These are phyloP conservation scores for Bombus superbus DNA, from an alignment of 1,140 invertebrate species.

Conservation along the genomic window DNA sequence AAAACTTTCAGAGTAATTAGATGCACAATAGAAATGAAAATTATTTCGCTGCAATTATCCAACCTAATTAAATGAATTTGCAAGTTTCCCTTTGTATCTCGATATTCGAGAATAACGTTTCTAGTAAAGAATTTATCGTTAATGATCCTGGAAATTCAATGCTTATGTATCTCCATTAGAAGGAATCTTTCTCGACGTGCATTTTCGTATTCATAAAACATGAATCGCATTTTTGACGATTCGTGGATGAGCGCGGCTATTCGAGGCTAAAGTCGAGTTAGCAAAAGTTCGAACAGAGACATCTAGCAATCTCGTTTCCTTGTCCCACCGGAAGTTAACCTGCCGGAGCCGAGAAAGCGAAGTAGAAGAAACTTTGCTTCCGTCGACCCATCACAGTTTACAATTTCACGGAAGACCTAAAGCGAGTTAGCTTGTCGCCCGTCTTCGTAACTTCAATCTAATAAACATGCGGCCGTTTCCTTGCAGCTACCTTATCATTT, in stretches of 20 bases:
- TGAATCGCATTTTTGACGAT: conserved; percentile 36
- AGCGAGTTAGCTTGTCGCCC: conserved; percentile 59
- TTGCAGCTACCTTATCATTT: conserved; percentile 42
- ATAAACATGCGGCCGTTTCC: conserved; percentile 66
- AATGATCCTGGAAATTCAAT: neutral
- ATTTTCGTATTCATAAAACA: conserved; percentile 13
- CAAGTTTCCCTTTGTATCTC: neutral
- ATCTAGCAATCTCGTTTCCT: conserved; percentile 54
- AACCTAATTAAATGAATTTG: neutral
- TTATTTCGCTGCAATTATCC: neutral
- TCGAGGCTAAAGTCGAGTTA: conserved; percentile 26
- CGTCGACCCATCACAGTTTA: conserved; percentile 62
- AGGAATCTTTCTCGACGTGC: neutral
- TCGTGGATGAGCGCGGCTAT: conserved; percentile 10
- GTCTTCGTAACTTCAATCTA: conserved; percentile 68
- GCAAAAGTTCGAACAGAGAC: conserved; percentile 44
- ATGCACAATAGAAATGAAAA: neutral
- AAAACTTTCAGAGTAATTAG: neutral
- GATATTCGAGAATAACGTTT: neutral
- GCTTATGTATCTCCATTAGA: neutral
- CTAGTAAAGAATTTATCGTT: neutral
- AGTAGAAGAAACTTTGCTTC: conserved; percentile 59
- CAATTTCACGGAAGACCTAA: conserved; percentile 68
- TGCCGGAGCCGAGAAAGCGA: conserved; percentile 65
- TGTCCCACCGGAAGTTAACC: conserved; percentile 54